phyloP scores from a whole-genome alignment of 2,888 invertebrate species.

The Plutella xylostella region DNA sequence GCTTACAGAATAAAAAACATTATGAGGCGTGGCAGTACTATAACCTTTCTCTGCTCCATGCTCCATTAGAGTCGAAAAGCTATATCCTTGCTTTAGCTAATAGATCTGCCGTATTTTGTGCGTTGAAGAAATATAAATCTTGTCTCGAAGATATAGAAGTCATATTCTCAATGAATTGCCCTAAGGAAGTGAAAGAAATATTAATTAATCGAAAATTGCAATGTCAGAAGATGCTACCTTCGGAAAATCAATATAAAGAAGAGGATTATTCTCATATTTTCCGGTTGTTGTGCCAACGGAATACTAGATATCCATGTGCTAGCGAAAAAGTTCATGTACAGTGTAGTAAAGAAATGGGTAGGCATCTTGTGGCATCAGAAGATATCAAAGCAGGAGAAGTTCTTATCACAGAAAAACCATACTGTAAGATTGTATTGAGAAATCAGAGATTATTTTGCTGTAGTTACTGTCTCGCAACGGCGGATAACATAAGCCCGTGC shows the following conservation, averaged over 20 bases:
- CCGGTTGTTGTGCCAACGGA: slow-evolving; percentile 29
- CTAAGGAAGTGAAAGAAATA: slow-evolving; percentile 72
- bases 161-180: slow-evolving; percentile 72
- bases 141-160: slow-evolving; percentile 76
- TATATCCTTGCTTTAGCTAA: slow-evolving; percentile 78
- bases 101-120: slow-evolving; percentile 79
- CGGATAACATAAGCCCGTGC: slow-evolving; percentile 74
- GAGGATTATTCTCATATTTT: background rate
- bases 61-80: slow-evolving; percentile 68
- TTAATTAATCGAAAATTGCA: slow-evolving; percentile 67
- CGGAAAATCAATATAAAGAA: slow-evolving; percentile 8
- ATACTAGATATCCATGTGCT: slow-evolving; percentile 66
- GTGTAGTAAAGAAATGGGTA: slow-evolving; percentile 71
- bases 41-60: slow-evolving; percentile 73
- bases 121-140: slow-evolving; percentile 72
- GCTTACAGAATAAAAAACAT: slow-evolving; percentile 57
- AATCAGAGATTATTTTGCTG: slow-evolving; percentile 72
- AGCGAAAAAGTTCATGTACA: slow-evolving; percentile 72
- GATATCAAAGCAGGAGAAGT: slow-evolving; percentile 81
- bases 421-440: slow-evolving; percentile 59
- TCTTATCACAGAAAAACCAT: slow-evolving; percentile 82
- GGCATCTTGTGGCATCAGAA: slow-evolving; percentile 76
- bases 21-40: slow-evolving; percentile 71
- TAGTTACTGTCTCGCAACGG: slow-evolving; percentile 73
- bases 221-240: slow-evolving; percentile 47